phyloP scores from a whole-genome alignment of 2,797 vertebrate species.

The Schizopygopsis malacanthus region DNA sequence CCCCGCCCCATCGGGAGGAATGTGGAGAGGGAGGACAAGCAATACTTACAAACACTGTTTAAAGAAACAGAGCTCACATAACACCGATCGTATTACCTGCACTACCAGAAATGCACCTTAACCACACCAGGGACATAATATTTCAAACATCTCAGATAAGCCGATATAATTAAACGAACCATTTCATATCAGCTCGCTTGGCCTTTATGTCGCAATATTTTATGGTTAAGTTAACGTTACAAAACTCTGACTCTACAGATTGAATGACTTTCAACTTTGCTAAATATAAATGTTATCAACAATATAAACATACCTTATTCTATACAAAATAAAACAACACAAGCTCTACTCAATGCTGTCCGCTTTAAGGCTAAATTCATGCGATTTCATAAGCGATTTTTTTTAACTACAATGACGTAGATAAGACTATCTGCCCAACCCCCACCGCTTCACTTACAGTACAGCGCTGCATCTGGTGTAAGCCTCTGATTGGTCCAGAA shows the following conservation, averaged over 20 bases:
- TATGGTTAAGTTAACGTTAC: no score
- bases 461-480: conserved; percentile 74
- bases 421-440: conserved; percentile 61
- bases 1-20: conserved; percentile 42
- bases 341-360: no score
- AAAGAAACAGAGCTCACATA: conserved; percentile 59
- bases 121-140: not conserved
- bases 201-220: not conserved
- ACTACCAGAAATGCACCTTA: not conserved
- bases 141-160: not conserved
- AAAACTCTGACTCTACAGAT: not conserved
- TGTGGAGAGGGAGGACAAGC: conserved; percentile 44
- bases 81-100: conserved; percentile 19
- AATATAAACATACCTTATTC: not conserved
- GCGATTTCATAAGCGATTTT: not conserved
- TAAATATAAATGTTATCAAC: not conserved
- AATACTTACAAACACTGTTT: conserved; percentile 71
- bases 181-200: not conserved
- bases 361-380: not conserved
- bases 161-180: not conserved
- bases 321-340: no score
- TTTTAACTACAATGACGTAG: not conserved
- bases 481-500: conserved; percentile 74
- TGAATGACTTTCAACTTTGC: not conserved
- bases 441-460: conserved; percentile 63